A percentile compares a stretch with the other conserved stretches of the same genome.
Evolutionary conservation across 2,113 vertebrate species (phyloP).

Genomic region (Stigmatopora nigra): DNA sequence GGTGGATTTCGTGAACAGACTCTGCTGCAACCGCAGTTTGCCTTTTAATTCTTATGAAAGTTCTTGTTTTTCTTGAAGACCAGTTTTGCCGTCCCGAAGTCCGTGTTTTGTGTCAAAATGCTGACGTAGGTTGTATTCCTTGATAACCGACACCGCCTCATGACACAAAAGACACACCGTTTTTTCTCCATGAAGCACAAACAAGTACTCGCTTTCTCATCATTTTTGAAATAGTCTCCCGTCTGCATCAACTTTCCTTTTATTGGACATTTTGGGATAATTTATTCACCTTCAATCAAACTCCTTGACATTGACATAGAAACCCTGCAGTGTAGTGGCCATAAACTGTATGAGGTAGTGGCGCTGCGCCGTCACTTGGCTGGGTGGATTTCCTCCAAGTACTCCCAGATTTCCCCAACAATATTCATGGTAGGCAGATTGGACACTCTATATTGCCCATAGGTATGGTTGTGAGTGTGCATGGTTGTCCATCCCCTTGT

Average conservation of each 20-base stretch:
- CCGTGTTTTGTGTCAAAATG: too few species aligned
- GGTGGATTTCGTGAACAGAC: background rate
- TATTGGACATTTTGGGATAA: conserved; percentile 3
- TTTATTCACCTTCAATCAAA: background rate
- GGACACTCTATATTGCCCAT: too few species aligned
- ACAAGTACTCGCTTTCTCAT: conserved; percentile 3
- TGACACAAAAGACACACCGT: background rate
- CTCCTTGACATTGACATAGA: background rate
- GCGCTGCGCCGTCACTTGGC: too few species aligned
- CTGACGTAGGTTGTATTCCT: too few species aligned
- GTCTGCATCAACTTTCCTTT: conserved; percentile 6
- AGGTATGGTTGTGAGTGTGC: too few species aligned
- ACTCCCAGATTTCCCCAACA: too few species aligned
- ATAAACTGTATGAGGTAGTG: background rate
- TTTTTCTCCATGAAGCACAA: conserved; percentile 9
- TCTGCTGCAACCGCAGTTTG: background rate
- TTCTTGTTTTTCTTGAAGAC: too few species aligned
- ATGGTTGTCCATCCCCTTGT: too few species aligned
- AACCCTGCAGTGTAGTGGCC: background rate
- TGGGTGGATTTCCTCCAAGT: too few species aligned
- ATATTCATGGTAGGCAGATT: too few species aligned
- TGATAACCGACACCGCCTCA: too few species aligned
- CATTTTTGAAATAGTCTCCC: conserved; percentile 2
- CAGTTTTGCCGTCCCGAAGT: too few species aligned
- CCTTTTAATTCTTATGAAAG: background rate